Evolutionary conservation across 1,140 invertebrate genomes (phyloP), one percentile per base, ranked within the genome.

Genomic region (Philopotamus ludificatus): DNA sequence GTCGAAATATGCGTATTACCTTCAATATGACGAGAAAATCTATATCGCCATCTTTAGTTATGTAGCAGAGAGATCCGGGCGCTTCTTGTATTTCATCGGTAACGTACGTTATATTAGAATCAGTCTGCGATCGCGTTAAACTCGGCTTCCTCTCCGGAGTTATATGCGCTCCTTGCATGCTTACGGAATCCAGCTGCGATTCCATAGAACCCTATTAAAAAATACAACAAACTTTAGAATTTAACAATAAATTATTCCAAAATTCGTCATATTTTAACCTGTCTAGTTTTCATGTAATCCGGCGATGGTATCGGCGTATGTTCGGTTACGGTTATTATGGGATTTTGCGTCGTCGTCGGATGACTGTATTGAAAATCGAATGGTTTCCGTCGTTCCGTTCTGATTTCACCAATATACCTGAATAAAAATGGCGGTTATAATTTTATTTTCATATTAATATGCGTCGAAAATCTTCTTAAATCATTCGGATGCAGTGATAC

Each of bases 241-340:
- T 23, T 25, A 49, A 21, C 39, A 25, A 58, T 16, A 10, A 45
- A 41, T 4, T 57, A 41, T 25, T 39, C 7, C 18, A 41, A 57
- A 41, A 41, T 57, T n/a, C 1, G 41, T 4, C 20, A 41, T 41
- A 92, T n/a, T n/a, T n/a, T n/a, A n/a, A n/a, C 91, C 80, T 91
- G 89, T 79, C 88, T 80, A 51, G 83, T 85, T 74, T 85, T 86
- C 70, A 91, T 83, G 71, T 88, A 92, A 72, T 93, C 92, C 0
- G 91, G 91, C 1, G 91, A 93, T 8, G 92, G 91, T 7, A 89
- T 88, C 0, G 93, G 93, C 0, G 93, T 95, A 73, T 97, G 93
- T 75, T 96, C 93, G 0, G 95, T 97, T 0, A 98, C 93, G 1
- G 94, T 97, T 45, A 97, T 98, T 55, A 97, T 96, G 0, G 95